Base-by-base conservation (phyloP, 2,888 invertebrate species). In the Agrilus biguttatus region DNA sequence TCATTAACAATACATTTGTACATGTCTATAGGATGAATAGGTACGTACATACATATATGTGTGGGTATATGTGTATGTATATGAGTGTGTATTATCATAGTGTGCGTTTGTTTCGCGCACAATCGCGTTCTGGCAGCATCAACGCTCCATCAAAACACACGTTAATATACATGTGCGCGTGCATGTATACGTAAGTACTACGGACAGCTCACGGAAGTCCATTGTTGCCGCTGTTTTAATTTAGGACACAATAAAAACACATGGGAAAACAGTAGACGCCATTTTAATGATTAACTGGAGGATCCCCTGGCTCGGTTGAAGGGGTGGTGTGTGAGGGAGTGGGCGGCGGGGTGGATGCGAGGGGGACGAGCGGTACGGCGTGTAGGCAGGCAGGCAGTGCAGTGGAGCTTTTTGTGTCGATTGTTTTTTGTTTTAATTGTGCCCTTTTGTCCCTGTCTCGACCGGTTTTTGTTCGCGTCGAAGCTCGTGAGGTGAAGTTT, bases 211-310 rank as follows among this genome's bases (percentile, higher is more conserved):
- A 55, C 61, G 60, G 59, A 61, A 60, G 55, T 55, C 58, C 59
- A 62, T 66, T 66, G 66, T 66, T 52, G 50, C 44, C 58, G 58
- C 61, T 62, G 63, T 66, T 67, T 67, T 66, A 66, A 66, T 67
- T 66, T 67, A 62, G 65, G 65, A 63, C 62, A 67, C 65, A 67
- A 67, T 67, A 66, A 67, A 67, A 67, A 67, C 67, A 67, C 67
- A 66, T 66, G 67, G 67, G 67, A 67, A 65, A 67, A 67, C 66
- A 66, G 66, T 66, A 65, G 67, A 65, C 66, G 67, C 66, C 67
- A 66, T 66, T 67, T 67, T 62, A 67, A 62, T 67, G 67, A 67
- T 67, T 67, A 67, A 66, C 67, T 65, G 60, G 65, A 28, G 65
- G 66, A 65, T 63, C 61, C 63, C 28, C 28, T 10, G 28, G 28